phyloP scores from a whole-genome alignment of 2,888 invertebrate genomes.

The Athrips mouffetella region DNA sequence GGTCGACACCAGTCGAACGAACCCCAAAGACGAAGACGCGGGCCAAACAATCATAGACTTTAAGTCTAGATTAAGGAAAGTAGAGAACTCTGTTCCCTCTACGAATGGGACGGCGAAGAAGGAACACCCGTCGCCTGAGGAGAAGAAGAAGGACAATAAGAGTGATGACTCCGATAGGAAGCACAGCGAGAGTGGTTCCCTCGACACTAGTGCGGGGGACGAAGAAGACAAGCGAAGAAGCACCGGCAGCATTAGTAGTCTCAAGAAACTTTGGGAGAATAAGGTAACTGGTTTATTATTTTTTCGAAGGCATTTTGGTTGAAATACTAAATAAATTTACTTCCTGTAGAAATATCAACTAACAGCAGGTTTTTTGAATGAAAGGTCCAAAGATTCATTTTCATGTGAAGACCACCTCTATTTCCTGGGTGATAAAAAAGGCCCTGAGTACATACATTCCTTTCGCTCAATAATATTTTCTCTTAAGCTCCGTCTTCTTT shows the following conservation, averaged over 20 bases:
- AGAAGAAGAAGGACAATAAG: slow-evolving; percentile 38
- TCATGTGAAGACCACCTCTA: no score
- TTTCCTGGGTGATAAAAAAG: no score
- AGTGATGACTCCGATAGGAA: slow-evolving; percentile 69
- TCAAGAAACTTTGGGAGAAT: slow-evolving; percentile 95
- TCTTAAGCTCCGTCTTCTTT: no score
- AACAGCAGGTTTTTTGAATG: no score
- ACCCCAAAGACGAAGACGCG: slow-evolving; percentile 57
- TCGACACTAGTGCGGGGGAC: slow-evolving; percentile 71
- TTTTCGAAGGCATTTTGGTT: no score
- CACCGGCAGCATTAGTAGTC: slow-evolving; percentile 94
- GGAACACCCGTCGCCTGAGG: slow-evolving; percentile 57
- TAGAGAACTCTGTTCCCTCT: slow-evolving; percentile 75
- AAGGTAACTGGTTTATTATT: no score
- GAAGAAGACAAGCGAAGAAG: slow-evolving; percentile 90
- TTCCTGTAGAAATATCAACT: no score
- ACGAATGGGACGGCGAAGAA: slow-evolving; percentile 49
- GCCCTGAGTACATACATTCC: no score
- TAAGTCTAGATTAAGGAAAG: slow-evolving; percentile 89
- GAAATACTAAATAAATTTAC: no score
- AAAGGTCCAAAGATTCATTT: no score
- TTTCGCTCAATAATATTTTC: no score
- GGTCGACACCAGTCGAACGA: slow-evolving; percentile 74
- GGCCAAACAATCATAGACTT: slow-evolving; percentile 86
- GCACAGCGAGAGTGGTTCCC: slow-evolving; percentile 50